phyloP scores from a whole-genome alignment of 2,888 invertebrate species.

The Peribatodes rhomboidaria region DNA sequence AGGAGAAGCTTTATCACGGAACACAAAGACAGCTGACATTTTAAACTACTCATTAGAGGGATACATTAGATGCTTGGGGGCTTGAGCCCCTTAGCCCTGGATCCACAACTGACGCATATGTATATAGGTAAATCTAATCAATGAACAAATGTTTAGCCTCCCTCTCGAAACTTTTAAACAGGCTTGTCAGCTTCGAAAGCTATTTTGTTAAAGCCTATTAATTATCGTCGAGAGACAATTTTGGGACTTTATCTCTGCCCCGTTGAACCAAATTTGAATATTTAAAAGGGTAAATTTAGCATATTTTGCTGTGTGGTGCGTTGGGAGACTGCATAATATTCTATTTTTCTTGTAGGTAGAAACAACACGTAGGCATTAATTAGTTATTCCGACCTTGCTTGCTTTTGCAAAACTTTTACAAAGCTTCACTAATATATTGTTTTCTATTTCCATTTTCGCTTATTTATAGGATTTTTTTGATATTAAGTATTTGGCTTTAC shows the following conservation, averaged over 20 bases:
- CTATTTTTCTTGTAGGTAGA: not conserved
- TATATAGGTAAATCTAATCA: not conserved
- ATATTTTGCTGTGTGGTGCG: slow-evolving; percentile 4
- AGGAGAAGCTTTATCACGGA: too few relatives aligned
- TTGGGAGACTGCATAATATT: slow-evolving; percentile 4
- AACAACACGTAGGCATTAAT: too few relatives aligned
- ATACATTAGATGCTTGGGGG: too few relatives aligned
- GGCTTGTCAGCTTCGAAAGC: slow-evolving; percentile 12
- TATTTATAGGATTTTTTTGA: too few relatives aligned
- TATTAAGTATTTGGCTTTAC: too few relatives aligned
- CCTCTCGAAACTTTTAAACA: slow-evolving; percentile 15
- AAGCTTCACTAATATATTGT: too few relatives aligned
- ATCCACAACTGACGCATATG: not conserved
- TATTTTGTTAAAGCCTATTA: slow-evolving; percentile 15
- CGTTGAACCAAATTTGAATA: slow-evolving; percentile 14
- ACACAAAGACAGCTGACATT: too few relatives aligned
- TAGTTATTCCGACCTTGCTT: too few relatives aligned
- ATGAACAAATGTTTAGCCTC: slow-evolving; percentile 4
- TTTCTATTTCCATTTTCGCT: too few relatives aligned
- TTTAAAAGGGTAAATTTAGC: slow-evolving; percentile 21
- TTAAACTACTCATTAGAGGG: too few relatives aligned
- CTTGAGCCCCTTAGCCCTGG: too few relatives aligned
- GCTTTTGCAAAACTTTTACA: too few relatives aligned
- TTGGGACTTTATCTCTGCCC: slow-evolving; percentile 17
- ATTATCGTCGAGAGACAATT: slow-evolving; percentile 24